These are phyloP conservation scores for Luscinia megarhynchos DNA, from an alignment of 2,797 vertebrate species.

Conservation along the genomic window DNA sequence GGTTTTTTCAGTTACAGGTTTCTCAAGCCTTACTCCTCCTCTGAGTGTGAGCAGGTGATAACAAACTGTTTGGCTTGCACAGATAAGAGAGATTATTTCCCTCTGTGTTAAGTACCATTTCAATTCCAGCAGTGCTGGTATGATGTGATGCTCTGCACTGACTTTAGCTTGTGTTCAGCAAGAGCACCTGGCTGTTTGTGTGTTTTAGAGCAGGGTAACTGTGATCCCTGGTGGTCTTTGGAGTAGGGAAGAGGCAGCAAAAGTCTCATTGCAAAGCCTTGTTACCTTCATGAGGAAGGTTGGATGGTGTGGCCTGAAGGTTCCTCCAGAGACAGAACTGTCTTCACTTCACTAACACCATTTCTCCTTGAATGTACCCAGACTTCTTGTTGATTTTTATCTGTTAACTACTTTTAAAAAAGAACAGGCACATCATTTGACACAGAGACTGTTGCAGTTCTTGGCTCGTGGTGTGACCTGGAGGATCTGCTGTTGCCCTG, in stretches of 20 bases:
- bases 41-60: background rate
- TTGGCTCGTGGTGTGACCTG: background rate
- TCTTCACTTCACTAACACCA: background rate
- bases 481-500: background rate
- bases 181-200: background rate
- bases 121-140: background rate
- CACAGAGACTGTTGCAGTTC: background rate
- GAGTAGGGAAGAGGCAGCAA: background rate
- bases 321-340: background rate
- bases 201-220: background rate
- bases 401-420: background rate
- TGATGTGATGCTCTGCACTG: background rate
- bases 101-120: background rate
- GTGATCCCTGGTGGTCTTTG: accelerated
- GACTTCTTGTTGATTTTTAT: background rate
- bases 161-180: background rate
- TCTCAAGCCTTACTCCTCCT: background rate
- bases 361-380: background rate
- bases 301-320: accelerated
- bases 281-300: background rate
- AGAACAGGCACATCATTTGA: background rate
- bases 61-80: background rate
- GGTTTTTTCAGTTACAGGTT: background rate
- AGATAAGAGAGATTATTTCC: background rate
- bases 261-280: background rate